These are phyloP conservation scores for Drosophila birchii DNA, from an alignment of 2,888 invertebrate species.

Conservation along the genomic window DNA sequence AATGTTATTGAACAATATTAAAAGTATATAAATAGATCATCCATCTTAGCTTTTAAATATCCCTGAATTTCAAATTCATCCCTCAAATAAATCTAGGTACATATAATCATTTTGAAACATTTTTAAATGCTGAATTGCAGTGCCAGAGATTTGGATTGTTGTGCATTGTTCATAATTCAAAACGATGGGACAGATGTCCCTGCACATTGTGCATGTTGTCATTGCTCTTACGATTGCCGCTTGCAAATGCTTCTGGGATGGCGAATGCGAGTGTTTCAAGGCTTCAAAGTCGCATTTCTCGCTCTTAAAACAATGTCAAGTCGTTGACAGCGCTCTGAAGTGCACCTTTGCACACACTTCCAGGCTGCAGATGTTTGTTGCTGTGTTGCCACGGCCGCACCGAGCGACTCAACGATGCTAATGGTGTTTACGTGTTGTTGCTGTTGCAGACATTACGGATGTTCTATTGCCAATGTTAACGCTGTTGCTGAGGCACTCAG, in stretches of 20 bases:
- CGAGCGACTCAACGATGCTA: conserved; percentile 49
- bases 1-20: background rate
- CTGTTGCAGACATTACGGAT: conserved; percentile 23
- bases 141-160: background rate
- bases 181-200: conserved; percentile 12
- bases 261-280: conserved; percentile 32
- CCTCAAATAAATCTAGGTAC: too few relatives aligned
- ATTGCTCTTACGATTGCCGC: conserved; percentile 23
- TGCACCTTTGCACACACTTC: conserved; percentile 45
- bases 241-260: conserved; percentile 27
- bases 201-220: conserved; percentile 25
- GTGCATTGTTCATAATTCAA: conserved; percentile 17
- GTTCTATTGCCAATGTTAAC: conserved; percentile 14
- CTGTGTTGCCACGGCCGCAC: conserved; percentile 46
- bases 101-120: background rate
- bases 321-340: conserved; percentile 71
- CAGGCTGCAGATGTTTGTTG: conserved; percentile 10
- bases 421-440: conserved; percentile 72
- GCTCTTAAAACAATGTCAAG: conserved; percentile 79
- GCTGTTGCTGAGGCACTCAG: conserved; percentile 7
- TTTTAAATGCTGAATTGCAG: background rate
- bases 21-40: background rate
- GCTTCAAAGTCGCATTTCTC: conserved; percentile 70
- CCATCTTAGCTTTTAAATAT: background rate
- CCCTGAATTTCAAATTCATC: too few relatives aligned